Evolutionary conservation across 1,140 invertebrate species (phyloP).

Genomic region (Drosophila neocordata): DNA sequence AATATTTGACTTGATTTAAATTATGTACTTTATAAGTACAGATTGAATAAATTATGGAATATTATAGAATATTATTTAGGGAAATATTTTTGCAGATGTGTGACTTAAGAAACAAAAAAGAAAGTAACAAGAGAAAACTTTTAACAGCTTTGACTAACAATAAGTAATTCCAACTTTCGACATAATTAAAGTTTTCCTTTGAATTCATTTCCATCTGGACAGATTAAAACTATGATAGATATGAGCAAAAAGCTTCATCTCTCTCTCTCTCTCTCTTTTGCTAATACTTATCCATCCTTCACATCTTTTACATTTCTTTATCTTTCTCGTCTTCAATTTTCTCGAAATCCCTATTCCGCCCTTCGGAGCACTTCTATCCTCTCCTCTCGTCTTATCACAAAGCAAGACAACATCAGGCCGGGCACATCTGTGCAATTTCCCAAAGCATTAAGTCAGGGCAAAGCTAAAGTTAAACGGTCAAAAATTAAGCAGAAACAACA

Average conservation of each 20-base stretch:
- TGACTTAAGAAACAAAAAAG: no score
- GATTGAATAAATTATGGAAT: no score
- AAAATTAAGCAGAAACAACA: constrained; percentile 61
- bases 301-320: neutral
- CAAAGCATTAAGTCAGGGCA: constrained; percentile 62
- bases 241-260: constrained; percentile 6
- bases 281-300: constrained; percentile 1
- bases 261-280: neutral
- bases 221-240: constrained; percentile 41
- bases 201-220: constrained; percentile 12
- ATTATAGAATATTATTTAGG: no score
- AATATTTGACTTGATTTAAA: no score
- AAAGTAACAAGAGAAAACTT: neutral
- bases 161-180: constrained; percentile 6
- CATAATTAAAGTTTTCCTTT: constrained; percentile 6
- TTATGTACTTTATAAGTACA: no score
- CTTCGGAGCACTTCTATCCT: no score
- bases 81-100: no score
- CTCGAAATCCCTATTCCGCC: no score
- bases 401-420: constrained; percentile 2
- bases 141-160: constrained; percentile 2
- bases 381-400: neutral
- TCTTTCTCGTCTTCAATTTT: neutral
- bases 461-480: constrained; percentile 66
- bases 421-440: constrained; percentile 65